Conservation (phyloP, 2,888 invertebrate species). For the Campoletis raptor region DNA sequence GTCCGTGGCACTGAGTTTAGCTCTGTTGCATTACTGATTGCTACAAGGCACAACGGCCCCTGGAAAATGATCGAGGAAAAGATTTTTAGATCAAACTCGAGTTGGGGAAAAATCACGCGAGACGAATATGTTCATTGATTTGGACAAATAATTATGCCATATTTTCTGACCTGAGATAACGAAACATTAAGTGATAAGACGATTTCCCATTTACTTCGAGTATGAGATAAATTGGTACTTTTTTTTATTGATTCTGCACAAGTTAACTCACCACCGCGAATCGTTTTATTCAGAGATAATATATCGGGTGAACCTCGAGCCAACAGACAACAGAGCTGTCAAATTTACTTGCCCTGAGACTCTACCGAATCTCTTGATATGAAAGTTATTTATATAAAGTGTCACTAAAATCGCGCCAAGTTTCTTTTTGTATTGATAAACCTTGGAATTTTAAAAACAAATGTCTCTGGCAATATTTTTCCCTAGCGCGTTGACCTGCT, state of each 20-base stretch:
- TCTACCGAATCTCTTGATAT: too few relatives aligned
- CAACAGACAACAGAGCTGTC: too few relatives aligned
- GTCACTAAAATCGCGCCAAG: not conserved
- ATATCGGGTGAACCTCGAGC: too few relatives aligned
- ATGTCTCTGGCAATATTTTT: not conserved
- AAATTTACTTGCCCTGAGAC: too few relatives aligned
- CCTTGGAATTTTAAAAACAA: not conserved
- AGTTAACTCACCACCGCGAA: too few relatives aligned
- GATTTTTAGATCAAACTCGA: slow-evolving; percentile 23
- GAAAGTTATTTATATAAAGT: not conserved
- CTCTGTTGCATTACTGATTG: not conserved
- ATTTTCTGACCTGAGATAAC: not conserved
- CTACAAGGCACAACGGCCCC: slow-evolving; percentile 47
- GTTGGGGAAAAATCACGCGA: slow-evolving; percentile 43
- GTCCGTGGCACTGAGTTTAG: slow-evolving; percentile 6
- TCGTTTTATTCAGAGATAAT: too few relatives aligned
- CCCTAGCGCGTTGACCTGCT: not conserved
- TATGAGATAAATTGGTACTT: not conserved
- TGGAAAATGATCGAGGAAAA: slow-evolving; percentile 43
- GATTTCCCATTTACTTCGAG: not conserved
- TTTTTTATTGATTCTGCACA: not conserved
- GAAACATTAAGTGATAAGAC: not conserved
- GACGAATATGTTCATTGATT: slow-evolving; percentile 8
- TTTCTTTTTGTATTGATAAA: not conserved
- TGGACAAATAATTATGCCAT: slow-evolving; percentile 12